Conservation (phyloP, 2,888 invertebrate species). For the Pristionchus fissidentatus region DNA sequence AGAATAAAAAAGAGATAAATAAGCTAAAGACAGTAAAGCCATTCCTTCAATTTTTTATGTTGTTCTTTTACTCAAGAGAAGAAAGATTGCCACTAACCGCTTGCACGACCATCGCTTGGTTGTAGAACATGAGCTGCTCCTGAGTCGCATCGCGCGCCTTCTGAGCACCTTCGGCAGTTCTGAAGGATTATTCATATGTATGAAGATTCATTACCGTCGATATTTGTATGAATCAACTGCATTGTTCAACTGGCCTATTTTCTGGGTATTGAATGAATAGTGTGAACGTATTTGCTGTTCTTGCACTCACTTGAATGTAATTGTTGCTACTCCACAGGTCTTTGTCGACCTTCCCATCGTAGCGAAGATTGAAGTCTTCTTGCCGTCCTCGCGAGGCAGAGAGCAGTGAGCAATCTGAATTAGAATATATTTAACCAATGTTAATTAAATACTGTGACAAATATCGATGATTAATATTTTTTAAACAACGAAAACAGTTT, state of each 20-base stretch:
- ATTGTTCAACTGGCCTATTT: no score
- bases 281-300: no score
- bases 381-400: slow-evolving; percentile 69
- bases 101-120: slow-evolving; percentile 70
- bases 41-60: neutral
- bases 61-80: neutral
- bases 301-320: slow-evolving; percentile 70
- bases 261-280: no score
- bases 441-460: neutral
- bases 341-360: slow-evolving; percentile 67
- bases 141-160: slow-evolving; percentile 65
- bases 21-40: neutral
- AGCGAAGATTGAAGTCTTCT: slow-evolving; percentile 65
- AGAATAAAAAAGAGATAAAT: neutral
- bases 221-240: neutral
- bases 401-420: slow-evolving; percentile 65
- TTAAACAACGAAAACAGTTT: neutral
- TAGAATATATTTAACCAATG: neutral
- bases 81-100: slow-evolving; percentile 51
- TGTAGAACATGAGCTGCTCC: slow-evolving; percentile 74
- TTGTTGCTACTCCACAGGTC: slow-evolving; percentile 68
- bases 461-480: neutral
- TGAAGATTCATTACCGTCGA: neutral
- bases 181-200: slow-evolving; percentile 48
- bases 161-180: slow-evolving; percentile 66